phyloP scores from a whole-genome alignment of 2,888 invertebrate genomes.

The Salticus scenicus region DNA sequence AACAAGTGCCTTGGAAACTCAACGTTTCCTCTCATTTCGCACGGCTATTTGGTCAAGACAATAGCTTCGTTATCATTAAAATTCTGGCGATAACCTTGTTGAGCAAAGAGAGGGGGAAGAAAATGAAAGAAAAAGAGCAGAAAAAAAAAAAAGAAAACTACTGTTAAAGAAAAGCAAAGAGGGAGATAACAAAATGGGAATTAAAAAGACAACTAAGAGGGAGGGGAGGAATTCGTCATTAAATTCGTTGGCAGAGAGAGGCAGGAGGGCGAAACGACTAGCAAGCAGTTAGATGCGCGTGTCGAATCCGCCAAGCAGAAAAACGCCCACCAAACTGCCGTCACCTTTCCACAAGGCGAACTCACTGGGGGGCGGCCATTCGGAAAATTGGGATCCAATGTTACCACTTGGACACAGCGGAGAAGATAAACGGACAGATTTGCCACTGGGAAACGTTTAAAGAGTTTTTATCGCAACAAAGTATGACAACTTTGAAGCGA shows the following conservation, averaged over 20 bases:
- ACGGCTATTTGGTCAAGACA: slow-evolving; percentile 51
- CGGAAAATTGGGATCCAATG: slow-evolving; percentile 56
- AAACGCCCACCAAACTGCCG: slow-evolving; percentile 62
- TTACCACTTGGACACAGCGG: slow-evolving; percentile 29
- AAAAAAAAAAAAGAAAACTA: slow-evolving; percentile 8
- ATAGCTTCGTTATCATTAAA: slow-evolving; percentile 65
- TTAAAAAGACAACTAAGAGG: slow-evolving; percentile 50
- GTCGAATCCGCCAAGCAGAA: slow-evolving; percentile 66
- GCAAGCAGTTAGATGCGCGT: slow-evolving; percentile 56
- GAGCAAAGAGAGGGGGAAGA: slow-evolving; percentile 44
- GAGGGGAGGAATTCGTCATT: slow-evolving; percentile 49
- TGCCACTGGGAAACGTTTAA: not conserved
- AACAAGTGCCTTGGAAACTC: slow-evolving; percentile 47
- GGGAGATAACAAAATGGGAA: slow-evolving; percentile 65
- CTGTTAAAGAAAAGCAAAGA: slow-evolving; percentile 25
- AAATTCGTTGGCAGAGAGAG: slow-evolving; percentile 44
- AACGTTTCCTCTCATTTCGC: slow-evolving; percentile 64
- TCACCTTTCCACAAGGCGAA: slow-evolving; percentile 64
- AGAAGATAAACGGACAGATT: slow-evolving; percentile 9
- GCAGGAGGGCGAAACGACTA: slow-evolving; percentile 51
- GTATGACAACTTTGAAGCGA: too few relatives aligned
- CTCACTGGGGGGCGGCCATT: slow-evolving; percentile 66
- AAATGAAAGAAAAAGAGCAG: slow-evolving; percentile 2
- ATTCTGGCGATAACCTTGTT: slow-evolving; percentile 65
- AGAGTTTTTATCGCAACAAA: too few relatives aligned